Evolutionary conservation across 2,888 invertebrate species (phyloP), one percentile per base, ranked within the genome.

Genomic region (Rutpela maculata): DNA sequence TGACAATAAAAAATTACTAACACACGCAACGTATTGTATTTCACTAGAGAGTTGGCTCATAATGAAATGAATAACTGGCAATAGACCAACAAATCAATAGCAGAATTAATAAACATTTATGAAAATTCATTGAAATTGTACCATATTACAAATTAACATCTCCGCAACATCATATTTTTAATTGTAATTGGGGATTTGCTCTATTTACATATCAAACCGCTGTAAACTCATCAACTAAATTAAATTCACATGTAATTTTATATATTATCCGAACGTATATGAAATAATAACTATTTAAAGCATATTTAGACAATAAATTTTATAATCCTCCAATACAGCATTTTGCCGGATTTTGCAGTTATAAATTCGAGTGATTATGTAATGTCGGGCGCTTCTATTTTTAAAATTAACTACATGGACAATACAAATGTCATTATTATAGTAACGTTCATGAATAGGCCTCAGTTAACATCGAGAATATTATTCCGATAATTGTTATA

Each of bases 211-310:
- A 57, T 57, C 69, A 69, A 69, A 69, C 69, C 57, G 57, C 69
- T 69, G 38, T 38, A 69, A 59, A 69, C 57, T 69, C 69, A 69
- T 69, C 35, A 69, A 69, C 56, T 57, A 69, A 69, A 69, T 69
- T 69, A 69, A 57, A 69, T 69, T n/a, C 43, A 38, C 43, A 57
- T 59, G 69, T 69, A 69, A 69, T 69, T 69, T 59, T 69, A 69
- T 69, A 69, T 69, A 59, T 35, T 57, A 31, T 59, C 35, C 18
- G 17, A 56, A 59, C 18, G 57, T 35, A 26, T 12, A 57, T 38
- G 31, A 69, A 69, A 69, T 69, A 50, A 35, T 59, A 55, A 18
- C 57, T 57, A 35, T 35, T 59, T 38, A 31, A 57, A 67, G 50
- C 67, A 22, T 22, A 22, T 59, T 55, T 15, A n/a, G 15, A 67